phyloP scores from a whole-genome alignment of 92 coral and sea anemone genomes.

The Pocillopora grandis region DNA sequence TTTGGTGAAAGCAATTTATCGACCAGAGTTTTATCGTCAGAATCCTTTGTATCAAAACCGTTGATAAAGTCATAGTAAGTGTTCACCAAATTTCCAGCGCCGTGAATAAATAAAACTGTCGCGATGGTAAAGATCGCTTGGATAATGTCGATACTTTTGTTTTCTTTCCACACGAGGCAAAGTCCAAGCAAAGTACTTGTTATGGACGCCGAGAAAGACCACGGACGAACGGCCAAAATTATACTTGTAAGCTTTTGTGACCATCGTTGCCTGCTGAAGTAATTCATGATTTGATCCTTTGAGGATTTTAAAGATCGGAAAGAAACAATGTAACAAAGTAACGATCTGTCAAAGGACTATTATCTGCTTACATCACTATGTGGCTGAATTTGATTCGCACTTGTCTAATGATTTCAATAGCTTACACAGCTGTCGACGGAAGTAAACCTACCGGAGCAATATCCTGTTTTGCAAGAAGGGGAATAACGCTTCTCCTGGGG shows the following conservation, averaged over 20 bases:
- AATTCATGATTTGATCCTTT: constrained; percentile 6
- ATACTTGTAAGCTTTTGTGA: constrained; percentile 42
- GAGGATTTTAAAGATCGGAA: not conserved
- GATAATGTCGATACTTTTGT: constrained; percentile 42
- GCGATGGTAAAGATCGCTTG: constrained; percentile 47
- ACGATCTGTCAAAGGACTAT: not conserved
- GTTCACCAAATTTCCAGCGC: constrained; percentile 81
- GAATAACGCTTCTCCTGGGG: not conserved
- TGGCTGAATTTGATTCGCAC: constrained; percentile 18
- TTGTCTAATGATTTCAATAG: not conserved
- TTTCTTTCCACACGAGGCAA: constrained; percentile 58
- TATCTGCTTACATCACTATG: not conserved
- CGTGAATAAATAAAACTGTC: constrained; percentile 59
- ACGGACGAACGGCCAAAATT: constrained; percentile 58
- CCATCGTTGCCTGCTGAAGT: not conserved
- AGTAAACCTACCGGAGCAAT: not conserved
- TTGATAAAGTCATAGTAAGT: constrained; percentile 72
- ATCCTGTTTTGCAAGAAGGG: not conserved
- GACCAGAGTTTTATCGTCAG: constrained; percentile 70
- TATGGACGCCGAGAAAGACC: constrained; percentile 74
- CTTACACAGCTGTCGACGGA: not conserved
- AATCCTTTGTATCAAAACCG: constrained; percentile 64
- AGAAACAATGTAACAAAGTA: not conserved
- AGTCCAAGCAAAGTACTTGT: constrained; percentile 60
- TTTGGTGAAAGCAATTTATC: constrained; percentile 40